Evolutionary conservation across 2,888 invertebrate genomes (phyloP).

Genomic region (Platycheirus rosarum): DNA sequence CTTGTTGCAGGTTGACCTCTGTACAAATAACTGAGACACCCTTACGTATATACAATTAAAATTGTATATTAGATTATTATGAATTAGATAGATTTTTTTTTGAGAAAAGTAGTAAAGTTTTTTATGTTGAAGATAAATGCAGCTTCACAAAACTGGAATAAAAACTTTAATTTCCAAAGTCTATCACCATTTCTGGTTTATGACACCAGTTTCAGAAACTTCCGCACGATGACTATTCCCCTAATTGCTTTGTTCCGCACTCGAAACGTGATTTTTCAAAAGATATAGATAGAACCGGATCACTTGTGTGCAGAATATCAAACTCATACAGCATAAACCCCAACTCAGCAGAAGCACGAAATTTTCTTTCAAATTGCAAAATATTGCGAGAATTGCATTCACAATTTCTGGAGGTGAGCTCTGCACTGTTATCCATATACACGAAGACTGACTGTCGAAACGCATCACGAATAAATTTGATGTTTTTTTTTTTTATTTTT

Average conservation of each 20-base stretch:
- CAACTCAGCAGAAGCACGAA: conserved; percentile 35
- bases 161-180: neutral
- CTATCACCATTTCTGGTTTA: neutral
- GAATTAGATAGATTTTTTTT: no score
- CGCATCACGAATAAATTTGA: conserved; percentile 31
- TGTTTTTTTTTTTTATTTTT: conserved; percentile 2
- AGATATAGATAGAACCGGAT: conserved; percentile 11
- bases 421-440: neutral
- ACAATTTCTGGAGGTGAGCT: conserved; percentile 36
- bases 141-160: no score
- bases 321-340: conserved; percentile 10
- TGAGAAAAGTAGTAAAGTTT: no score
- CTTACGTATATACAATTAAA: no score
- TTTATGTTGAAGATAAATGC: no score
- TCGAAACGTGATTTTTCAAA: conserved; percentile 55
- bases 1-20: no score
- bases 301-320: conserved; percentile 40
- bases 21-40: no score
- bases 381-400: conserved; percentile 40
- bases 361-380: conserved; percentile 51
- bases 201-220: neutral
- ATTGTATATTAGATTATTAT: no score
- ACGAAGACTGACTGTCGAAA: neutral
- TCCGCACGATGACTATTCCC: conserved; percentile 44
- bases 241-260: conserved; percentile 61